Conservation (phyloP, 37 sponge, comb jelly and placozoan genomes). For the Crambe crambe region DNA sequence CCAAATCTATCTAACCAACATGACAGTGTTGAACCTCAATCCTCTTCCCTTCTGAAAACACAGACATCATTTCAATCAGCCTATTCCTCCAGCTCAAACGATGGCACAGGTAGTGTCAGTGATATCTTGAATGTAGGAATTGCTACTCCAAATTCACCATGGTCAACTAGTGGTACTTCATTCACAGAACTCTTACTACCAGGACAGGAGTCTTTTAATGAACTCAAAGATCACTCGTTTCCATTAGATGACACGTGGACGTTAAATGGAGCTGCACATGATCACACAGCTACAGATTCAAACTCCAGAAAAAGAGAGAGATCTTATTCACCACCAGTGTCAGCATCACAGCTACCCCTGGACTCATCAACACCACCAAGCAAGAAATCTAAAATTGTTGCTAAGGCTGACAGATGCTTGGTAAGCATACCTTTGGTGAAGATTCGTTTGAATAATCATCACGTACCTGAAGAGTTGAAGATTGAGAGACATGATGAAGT, state of each 20-base stretch:
- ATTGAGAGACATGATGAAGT: neutral
- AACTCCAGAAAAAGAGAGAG: neutral
- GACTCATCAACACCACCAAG: neutral
- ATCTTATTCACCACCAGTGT: neutral
- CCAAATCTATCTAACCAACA: neutral
- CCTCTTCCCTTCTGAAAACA: neutral
- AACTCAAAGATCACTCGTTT: too few species aligned
- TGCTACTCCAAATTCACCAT: too few species aligned
- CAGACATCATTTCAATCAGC: neutral
- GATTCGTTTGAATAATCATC: neutral
- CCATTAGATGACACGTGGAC: too few species aligned
- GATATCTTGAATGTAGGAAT: too few species aligned
- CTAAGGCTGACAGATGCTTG: neutral
- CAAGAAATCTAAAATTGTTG: neutral
- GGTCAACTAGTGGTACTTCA: too few species aligned
- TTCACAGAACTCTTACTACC: too few species aligned
- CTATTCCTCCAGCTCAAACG: neutral
- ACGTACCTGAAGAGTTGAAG: too few species aligned
- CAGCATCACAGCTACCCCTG: neutral
- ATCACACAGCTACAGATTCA: neutral
- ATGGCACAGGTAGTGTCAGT: too few species aligned
- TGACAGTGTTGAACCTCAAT: neutral
- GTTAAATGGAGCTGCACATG: neutral
- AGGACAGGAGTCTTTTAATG: too few species aligned
- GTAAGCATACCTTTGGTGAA: neutral